Conservation (phyloP, 2,888 invertebrate genomes). For the Acanthosoma haemorrhoidale region DNA sequence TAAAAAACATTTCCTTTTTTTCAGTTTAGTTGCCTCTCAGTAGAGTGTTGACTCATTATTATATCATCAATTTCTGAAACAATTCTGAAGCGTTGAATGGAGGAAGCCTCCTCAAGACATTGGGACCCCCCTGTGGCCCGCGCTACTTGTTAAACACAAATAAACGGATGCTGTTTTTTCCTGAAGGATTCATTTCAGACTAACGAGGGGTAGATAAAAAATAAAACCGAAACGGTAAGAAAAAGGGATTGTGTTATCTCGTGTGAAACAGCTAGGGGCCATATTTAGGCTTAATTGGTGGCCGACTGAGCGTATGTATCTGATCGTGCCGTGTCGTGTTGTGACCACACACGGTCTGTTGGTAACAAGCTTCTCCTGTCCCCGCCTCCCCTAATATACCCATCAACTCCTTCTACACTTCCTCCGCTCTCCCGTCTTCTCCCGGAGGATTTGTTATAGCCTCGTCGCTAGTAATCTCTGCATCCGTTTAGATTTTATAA, state of each 20-base stretch:
- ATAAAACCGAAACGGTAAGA: too few relatives aligned
- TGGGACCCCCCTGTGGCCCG: background rate
- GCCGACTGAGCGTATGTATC: conserved; percentile 16
- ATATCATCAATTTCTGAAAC: too few relatives aligned
- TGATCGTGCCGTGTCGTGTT: conserved; percentile 21
- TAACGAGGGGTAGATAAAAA: conserved; percentile 3
- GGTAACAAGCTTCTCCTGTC: background rate
- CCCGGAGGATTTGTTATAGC: background rate
- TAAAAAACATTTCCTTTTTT: too few relatives aligned
- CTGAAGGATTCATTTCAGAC: conserved; percentile 10
- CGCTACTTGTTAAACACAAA: conserved; percentile 8
- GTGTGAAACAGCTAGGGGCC: background rate
- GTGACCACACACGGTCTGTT: conserved; percentile 3
- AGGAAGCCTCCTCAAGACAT: too few relatives aligned
- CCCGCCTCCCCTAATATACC: background rate
- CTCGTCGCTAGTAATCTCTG: too few relatives aligned
- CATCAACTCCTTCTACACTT: background rate
- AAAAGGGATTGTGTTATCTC: conserved; percentile 11
- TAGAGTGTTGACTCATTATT: too few relatives aligned
- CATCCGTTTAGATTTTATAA: too few relatives aligned
- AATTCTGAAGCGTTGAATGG: too few relatives aligned
- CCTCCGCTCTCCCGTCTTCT: background rate
- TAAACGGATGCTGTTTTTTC: conserved; percentile 10
- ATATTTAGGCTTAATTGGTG: too few relatives aligned
- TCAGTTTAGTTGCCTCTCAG: too few relatives aligned